These are phyloP conservation scores for Tuta absoluta DNA, from an alignment of 2,888 invertebrate genomes.

Conservation along the genomic window DNA sequence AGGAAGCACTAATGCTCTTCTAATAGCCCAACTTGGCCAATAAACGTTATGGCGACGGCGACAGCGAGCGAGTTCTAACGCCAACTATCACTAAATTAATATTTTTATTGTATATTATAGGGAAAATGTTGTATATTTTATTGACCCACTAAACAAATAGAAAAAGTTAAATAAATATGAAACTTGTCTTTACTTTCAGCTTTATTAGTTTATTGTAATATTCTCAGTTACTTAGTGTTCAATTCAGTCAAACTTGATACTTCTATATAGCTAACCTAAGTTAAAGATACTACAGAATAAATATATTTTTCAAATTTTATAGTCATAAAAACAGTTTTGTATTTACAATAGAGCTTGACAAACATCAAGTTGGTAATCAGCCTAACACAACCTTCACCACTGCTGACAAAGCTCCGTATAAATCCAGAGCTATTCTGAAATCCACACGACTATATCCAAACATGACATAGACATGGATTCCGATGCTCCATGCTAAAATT, in stretches of 20 bases:
- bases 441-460: not conserved
- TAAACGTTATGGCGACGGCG: slow-evolving; percentile 31
- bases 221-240: no score
- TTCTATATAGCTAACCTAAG: no score
- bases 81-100: slow-evolving; percentile 15
- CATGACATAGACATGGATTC: slow-evolving; percentile 1
- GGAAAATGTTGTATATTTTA: not conserved
- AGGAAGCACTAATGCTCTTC: slow-evolving; percentile 34
- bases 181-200: no score
- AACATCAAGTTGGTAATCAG: not conserved
- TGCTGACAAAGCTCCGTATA: not conserved
- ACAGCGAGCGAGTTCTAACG: slow-evolving; percentile 19
- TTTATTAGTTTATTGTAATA: no score
- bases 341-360: no score
- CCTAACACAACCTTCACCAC: not conserved
- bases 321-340: no score
- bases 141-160: no score
- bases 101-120: not conserved
- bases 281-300: no score
- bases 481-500: not conserved
- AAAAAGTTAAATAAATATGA: no score
- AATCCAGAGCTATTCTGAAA: not conserved
- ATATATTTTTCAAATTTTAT: no score
- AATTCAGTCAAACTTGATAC: no score
- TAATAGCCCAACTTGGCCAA: slow-evolving; percentile 36